Conservation (phyloP, 2,113 vertebrate genomes). For the Girardinichthys multiradiatus region DNA sequence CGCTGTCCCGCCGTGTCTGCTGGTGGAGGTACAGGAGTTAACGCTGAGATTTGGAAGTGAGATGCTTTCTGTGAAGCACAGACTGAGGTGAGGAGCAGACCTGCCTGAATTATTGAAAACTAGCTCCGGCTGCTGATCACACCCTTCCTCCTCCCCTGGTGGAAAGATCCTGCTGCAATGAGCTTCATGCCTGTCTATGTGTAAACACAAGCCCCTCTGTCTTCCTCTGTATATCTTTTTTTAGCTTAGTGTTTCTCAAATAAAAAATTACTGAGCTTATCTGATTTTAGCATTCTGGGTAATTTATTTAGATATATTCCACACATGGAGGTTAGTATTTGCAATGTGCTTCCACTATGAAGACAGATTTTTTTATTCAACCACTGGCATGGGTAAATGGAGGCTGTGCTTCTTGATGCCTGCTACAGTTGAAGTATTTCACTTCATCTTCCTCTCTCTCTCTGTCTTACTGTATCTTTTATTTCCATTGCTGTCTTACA, state of each 20-base stretch:
- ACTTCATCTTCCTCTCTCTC: background rate
- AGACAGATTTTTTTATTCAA: background rate
- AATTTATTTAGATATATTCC: background rate
- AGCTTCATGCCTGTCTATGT: conserved; percentile 33
- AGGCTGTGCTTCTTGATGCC: background rate
- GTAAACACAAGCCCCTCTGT: conserved; percentile 24
- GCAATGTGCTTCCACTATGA: background rate
- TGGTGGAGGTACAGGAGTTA: conserved; percentile 12
- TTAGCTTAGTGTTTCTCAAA: background rate
- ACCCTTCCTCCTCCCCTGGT: conserved; percentile 31
- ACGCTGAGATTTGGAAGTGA: conserved; percentile 19
- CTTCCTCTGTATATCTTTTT: background rate
- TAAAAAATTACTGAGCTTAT: background rate
- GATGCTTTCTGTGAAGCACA: conserved; percentile 18
- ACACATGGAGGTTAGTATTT: background rate
- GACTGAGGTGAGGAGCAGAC: conserved; percentile 42
- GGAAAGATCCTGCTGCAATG: conserved; percentile 32
- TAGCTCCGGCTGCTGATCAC: conserved; percentile 42
- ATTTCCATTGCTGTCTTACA: background rate
- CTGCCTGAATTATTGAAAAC: conserved; percentile 57
- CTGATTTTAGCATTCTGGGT: background rate
- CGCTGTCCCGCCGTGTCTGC: conserved; percentile 12
- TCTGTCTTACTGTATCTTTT: background rate
- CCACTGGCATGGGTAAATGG: background rate
- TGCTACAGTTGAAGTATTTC: background rate